Percentiles rank a stretch among this genome's conserved stretches.
phyloP scores from a whole-genome alignment of 2,888 invertebrate genomes.

The Scaptomyza cyrtandrae region DNA sequence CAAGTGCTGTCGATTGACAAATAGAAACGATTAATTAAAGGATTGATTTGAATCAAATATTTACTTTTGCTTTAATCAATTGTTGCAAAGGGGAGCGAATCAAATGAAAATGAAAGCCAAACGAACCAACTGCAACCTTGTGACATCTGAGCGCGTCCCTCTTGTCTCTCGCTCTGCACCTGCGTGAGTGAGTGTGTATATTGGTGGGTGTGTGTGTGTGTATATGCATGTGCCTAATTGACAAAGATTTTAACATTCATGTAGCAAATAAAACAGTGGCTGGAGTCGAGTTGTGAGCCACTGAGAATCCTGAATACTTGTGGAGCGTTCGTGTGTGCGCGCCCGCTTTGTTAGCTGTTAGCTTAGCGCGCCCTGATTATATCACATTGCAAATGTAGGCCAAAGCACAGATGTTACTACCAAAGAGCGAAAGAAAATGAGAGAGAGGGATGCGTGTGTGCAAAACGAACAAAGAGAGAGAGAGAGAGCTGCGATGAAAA shows the following conservation, averaged over 20 bases:
- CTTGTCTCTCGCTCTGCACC: constrained; percentile 4
- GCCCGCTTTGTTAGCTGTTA: constrained; percentile 64
- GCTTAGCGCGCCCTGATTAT: constrained; percentile 75
- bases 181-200: background rate
- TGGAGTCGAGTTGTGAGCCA: constrained; percentile 33
- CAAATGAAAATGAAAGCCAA: constrained; percentile 60
- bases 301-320: constrained; percentile 66
- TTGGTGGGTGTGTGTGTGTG: constrained; percentile 21
- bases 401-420: constrained; percentile 73
- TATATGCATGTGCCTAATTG: constrained; percentile 54
- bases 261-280: constrained; percentile 14
- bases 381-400: constrained; percentile 78
- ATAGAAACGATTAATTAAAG: constrained; percentile 40
- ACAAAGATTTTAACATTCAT: constrained; percentile 61
- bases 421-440: constrained; percentile 10
- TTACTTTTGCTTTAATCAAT: constrained; percentile 42
- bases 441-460: constrained; percentile 2
- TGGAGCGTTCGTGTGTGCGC: constrained; percentile 65
- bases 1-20: constrained; percentile 22
- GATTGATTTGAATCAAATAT: constrained; percentile 56
- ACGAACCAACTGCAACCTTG: constrained; percentile 48
- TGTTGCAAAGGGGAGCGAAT: constrained; percentile 38
- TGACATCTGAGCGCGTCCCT: constrained; percentile 36
- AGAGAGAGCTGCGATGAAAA: constrained; percentile 27
- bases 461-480: background rate